Base-by-base conservation (phyloP, 2,797 vertebrate genomes). In the Brachyalestes nurse region DNA sequence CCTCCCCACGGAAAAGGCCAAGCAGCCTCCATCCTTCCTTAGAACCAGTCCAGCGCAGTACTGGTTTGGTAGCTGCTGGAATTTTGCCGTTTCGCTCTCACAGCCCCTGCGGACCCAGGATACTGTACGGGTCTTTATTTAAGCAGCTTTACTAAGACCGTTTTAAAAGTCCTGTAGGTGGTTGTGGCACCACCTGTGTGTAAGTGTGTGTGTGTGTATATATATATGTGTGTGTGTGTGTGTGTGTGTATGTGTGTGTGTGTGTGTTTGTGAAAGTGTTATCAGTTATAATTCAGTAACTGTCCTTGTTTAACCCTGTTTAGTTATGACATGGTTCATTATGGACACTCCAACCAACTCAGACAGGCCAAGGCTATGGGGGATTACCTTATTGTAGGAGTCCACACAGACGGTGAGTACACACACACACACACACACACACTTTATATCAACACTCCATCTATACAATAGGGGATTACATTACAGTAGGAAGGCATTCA, bases 301-400 rank as follows among this genome's bases (percentile, higher is more conserved):
- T 79, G 42, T 77, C 7, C 53, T 57, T 23, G n/a, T 82, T 65
- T 90, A 16, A 62, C 83, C 61, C 57, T 21, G 66, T 60, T 61
- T 88, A 99, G 97, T 92, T 99, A 98, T 47, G 97, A 99, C 92
- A 98, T 99, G 97, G 97, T 99, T 38, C 97, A 99, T 88, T 99
- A 97, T 5, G 97, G 97, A 14, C 97, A 98, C 90, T 98, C 97
- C 6, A 99, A 99, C 93, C 97, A 99, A 91, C 95, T 99, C 75
- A 96, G 97, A 80, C 97, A 99, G 90, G 97, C 97, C 0, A 96
- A 96, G 87, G 95, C 96, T 84, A 97, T 98, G 96, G 97, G 97
- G 0, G 97, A 98, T 92, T 95, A 96, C 89, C 95, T 99, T 91
- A 96, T 99, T 74, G 97, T 97, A 19, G 97, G 97, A 53, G 97